These are phyloP conservation scores for Promerops cafer DNA, from an alignment of 2,113 vertebrate genomes.

Conservation along the genomic window DNA sequence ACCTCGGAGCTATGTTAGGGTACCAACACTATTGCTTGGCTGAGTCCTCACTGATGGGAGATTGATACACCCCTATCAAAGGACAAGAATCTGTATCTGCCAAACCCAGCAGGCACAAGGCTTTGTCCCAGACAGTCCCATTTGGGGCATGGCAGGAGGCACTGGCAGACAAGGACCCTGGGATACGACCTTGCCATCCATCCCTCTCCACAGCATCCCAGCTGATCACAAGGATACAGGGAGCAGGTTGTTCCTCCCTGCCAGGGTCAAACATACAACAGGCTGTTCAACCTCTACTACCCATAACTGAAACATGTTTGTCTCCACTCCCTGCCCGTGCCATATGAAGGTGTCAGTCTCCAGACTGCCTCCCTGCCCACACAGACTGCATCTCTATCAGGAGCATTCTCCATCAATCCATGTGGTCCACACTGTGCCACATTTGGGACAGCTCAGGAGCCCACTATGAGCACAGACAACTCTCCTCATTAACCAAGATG, in stretches of 20 bases:
- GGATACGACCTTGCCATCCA: background rate
- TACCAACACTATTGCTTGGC: background rate
- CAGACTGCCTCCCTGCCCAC: background rate
- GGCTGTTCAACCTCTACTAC: background rate
- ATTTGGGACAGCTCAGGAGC: background rate
- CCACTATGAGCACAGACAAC: background rate
- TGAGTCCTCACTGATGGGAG: background rate
- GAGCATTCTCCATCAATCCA: background rate
- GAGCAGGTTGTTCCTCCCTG: background rate
- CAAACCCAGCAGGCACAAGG: background rate
- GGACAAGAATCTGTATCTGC: background rate
- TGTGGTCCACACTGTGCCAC: accelerated
- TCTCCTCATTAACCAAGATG: background rate
- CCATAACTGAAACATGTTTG: background rate
- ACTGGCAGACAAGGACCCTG: background rate
- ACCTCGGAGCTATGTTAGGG: background rate
- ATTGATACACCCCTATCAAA: background rate
- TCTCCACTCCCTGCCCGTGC: background rate
- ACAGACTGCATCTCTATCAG: background rate
- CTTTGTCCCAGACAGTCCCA: background rate
- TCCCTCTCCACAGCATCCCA: background rate
- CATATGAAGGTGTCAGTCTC: accelerated
- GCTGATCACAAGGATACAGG: background rate
- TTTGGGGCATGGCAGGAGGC: background rate
- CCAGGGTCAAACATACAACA: background rate